phyloP scores from a whole-genome alignment of 1,140 invertebrate genomes.

The Acromyrmex echinatior region DNA sequence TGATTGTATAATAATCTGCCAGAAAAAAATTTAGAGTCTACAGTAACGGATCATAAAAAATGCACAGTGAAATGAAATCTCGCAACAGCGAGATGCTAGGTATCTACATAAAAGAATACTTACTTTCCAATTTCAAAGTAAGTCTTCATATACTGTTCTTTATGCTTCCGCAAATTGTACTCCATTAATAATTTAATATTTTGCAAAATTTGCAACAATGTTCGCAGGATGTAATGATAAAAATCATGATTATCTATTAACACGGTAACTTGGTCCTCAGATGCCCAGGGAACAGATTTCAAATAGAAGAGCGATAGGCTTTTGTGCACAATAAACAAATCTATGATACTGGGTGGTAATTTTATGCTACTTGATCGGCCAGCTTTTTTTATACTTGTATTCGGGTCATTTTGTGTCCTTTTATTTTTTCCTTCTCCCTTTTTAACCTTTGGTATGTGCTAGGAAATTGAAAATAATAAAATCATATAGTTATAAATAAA shows the following conservation, averaged over 20 bases:
- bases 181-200: slow-evolving; percentile 80
- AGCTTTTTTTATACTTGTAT: slow-evolving; percentile 77
- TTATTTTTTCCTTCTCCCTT: slow-evolving; percentile 83
- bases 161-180: slow-evolving; percentile 74
- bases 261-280: slow-evolving; percentile 76
- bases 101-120: slow-evolving; percentile 44
- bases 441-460: slow-evolving; percentile 77
- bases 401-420: slow-evolving; percentile 81
- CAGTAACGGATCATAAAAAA: not conserved
- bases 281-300: slow-evolving; percentile 84
- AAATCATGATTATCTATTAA: slow-evolving; percentile 85
- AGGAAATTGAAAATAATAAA: not conserved
- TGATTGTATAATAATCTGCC: slow-evolving; percentile 82
- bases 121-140: slow-evolving; percentile 82
- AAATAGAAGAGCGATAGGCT: slow-evolving; percentile 84
- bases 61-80: no score
- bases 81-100: no score
- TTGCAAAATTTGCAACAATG: slow-evolving; percentile 81
- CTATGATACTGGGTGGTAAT: slow-evolving; percentile 83
- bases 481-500: no score
- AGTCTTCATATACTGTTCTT: slow-evolving; percentile 72
- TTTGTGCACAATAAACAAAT: slow-evolving; percentile 83
- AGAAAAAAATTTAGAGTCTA: slow-evolving; percentile 18
- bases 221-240: slow-evolving; percentile 85
- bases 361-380: slow-evolving; percentile 78